Evolutionary conservation across 2,888 invertebrate genomes (phyloP).

Genomic region (Cryptus viduatorius): DNA sequence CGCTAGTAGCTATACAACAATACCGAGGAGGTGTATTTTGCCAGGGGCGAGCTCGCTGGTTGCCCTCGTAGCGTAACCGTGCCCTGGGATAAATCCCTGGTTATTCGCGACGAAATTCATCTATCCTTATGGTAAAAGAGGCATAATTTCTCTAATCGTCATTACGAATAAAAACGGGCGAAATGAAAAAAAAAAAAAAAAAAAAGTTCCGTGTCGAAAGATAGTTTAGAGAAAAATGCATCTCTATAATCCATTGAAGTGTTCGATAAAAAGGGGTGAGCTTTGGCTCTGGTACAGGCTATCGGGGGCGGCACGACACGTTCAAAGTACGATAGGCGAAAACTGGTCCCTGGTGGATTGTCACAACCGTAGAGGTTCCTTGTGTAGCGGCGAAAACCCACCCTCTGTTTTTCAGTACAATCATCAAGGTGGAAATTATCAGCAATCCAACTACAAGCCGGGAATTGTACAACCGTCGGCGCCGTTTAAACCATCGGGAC

Average conservation of each 20-base stretch:
- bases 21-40: constrained; percentile 85
- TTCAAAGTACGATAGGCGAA: constrained; percentile 78
- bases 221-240: constrained; percentile 43
- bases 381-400: constrained; percentile 84
- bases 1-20: constrained; percentile 85
- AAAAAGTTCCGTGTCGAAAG: background rate
- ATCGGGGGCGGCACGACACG: constrained; percentile 82
- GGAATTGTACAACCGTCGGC: constrained; percentile 67
- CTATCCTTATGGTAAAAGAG: constrained; percentile 22
- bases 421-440: constrained; percentile 79
- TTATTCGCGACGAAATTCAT: constrained; percentile 70
- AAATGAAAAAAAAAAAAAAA: background rate
- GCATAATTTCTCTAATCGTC: constrained; percentile 53
- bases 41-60: constrained; percentile 84
- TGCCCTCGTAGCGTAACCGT: constrained; percentile 83
- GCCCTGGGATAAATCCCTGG: constrained; percentile 78
- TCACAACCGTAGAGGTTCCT: constrained; percentile 85
- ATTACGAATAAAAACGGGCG: constrained; percentile 11
- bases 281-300: constrained; percentile 78
- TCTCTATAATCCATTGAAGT: constrained; percentile 15
- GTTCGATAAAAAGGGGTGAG: constrained; percentile 68
- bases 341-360: constrained; percentile 84
- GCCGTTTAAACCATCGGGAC: constrained; percentile 67
- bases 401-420: constrained; percentile 84
- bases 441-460: constrained; percentile 78